phyloP scores from a whole-genome alignment of 2,797 vertebrate genomes.

The Heteromormyrus szaboi region DNA sequence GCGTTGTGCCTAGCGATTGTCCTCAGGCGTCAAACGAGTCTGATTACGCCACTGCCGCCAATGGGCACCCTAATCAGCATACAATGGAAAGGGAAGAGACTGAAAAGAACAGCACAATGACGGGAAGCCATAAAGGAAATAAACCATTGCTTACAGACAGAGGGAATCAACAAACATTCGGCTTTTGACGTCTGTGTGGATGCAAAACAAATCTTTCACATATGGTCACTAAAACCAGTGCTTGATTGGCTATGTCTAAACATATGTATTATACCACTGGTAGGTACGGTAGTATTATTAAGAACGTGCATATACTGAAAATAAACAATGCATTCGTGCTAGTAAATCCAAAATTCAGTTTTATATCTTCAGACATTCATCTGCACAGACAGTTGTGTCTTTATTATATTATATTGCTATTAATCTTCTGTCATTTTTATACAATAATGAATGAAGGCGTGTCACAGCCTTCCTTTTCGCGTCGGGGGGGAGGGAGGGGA shows the following conservation, averaged over 20 bases:
- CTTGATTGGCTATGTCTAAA: not conserved
- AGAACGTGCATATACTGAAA: not conserved
- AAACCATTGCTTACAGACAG: not conserved
- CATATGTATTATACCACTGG: not conserved
- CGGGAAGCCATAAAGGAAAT: not conserved
- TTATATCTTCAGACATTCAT: not conserved
- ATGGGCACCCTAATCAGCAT: not conserved
- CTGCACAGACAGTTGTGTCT: not conserved
- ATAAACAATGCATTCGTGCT: not conserved
- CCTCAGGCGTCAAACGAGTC: conserved; percentile 6
- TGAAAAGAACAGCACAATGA: not conserved
- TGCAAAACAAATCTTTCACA: not conserved
- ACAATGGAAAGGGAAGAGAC: conserved; percentile 14
- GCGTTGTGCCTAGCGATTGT: conserved; percentile 33
- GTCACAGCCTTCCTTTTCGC: not conserved
- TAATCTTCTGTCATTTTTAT: not conserved
- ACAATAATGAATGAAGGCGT: not conserved
- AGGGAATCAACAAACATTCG: conserved; percentile 18
- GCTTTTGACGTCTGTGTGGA: conserved; percentile 66
- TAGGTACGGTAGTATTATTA: not conserved
- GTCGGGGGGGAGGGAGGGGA: not conserved
- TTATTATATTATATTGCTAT: not conserved
- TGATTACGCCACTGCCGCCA: no score
- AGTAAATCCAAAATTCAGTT: not conserved
- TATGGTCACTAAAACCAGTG: not conserved